Conservation (phyloP, 2,113 vertebrate genomes). For the Donacobius atricapilla region DNA sequence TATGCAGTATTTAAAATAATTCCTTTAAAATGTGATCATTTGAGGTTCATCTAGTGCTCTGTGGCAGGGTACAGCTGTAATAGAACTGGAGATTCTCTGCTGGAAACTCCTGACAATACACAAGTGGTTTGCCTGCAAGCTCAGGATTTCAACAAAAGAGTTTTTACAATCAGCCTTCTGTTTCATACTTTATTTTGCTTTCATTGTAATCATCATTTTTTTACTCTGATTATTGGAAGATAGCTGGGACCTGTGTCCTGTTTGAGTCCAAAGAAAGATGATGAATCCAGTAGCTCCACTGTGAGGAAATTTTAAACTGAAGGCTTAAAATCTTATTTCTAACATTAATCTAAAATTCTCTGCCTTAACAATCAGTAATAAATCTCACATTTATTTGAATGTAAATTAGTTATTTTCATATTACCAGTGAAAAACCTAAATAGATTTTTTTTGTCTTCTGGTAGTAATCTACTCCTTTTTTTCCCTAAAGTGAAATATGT, state of each 20-base stretch:
- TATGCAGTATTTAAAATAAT: neutral
- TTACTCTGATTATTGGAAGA: neutral
- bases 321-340: neutral
- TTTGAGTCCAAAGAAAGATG: neutral
- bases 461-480: neutral
- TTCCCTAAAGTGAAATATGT: neutral
- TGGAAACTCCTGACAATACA: neutral
- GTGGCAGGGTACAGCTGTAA: neutral
- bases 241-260: neutral
- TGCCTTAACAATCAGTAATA: neutral
- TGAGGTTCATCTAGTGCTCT: neutral
- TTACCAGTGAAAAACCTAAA: neutral
- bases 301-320: neutral
- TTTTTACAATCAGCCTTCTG: neutral
- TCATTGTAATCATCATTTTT: neutral
- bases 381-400: neutral
- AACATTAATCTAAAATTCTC: neutral
- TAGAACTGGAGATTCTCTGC: neutral
- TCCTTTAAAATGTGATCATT: neutral
- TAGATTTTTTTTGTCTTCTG: neutral
- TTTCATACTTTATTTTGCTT: neutral
- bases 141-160: neutral
- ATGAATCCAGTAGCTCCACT: neutral
- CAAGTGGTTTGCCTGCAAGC: neutral
- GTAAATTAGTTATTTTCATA: neutral